Conservation (phyloP, 1,140 invertebrate species). For the Drosophila nigrodunni region DNA sequence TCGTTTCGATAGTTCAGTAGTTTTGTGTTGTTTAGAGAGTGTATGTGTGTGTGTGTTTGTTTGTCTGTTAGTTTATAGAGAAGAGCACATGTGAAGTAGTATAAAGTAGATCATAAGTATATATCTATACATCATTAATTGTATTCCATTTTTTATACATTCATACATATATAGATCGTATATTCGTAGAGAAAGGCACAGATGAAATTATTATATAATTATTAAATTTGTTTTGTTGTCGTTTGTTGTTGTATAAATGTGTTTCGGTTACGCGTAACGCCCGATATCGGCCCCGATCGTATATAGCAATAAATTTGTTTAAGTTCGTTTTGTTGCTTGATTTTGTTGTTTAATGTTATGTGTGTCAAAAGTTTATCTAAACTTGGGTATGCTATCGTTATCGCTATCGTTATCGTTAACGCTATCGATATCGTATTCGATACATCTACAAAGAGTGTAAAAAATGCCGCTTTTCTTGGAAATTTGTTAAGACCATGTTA, state of each 20-base stretch:
- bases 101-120: conserved; percentile 46
- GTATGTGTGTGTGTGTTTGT: conserved; percentile 12
- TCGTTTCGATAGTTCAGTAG: background rate
- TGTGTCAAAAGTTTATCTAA: conserved; percentile 73
- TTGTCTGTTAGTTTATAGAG: conserved; percentile 25
- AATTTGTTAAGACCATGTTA: conserved; percentile 60
- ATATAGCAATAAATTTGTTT: conserved; percentile 43
- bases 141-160: conserved; percentile 25
- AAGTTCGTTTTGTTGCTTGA: conserved; percentile 65
- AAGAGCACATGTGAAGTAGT: conserved; percentile 51
- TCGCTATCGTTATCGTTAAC: conserved; percentile 16
- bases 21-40: background rate
- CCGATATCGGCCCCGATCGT: conserved; percentile 26
- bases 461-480: conserved; percentile 53
- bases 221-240: conserved; percentile 60
- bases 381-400: conserved; percentile 45
- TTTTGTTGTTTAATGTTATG: conserved; percentile 16
- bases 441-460: conserved; percentile 73
- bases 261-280: conserved; percentile 17
- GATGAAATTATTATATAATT: conserved; percentile 80
- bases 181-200: conserved; percentile 76
- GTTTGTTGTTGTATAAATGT: conserved; percentile 35
- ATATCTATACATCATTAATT: conserved; percentile 37
- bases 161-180: conserved; percentile 48
- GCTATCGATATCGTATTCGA: conserved; percentile 4